Conservation (phyloP, 2,113 vertebrate species). For the Isurus oxyrinchus region DNA sequence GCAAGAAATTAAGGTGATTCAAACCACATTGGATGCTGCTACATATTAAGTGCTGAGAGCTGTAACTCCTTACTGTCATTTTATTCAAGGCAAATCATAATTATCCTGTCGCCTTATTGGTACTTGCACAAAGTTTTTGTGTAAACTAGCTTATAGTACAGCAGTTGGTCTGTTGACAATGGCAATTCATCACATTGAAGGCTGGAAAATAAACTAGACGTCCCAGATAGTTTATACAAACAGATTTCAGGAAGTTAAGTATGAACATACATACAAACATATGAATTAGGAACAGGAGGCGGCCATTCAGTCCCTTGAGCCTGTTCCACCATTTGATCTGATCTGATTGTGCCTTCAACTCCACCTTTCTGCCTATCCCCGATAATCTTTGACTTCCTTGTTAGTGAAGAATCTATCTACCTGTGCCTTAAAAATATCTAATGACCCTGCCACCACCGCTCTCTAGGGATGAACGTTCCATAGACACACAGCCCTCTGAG, state of each 20-base stretch:
- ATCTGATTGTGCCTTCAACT: too few species aligned
- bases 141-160: not conserved
- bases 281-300: too few species aligned
- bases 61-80: not conserved
- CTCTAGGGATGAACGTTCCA: too few species aligned
- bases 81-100: slow-evolving; percentile 33
- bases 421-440: too few species aligned
- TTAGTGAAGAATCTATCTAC: too few species aligned
- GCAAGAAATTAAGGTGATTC: slow-evolving; percentile 34
- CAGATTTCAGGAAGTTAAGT: not conserved
- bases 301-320: too few species aligned
- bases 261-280: too few species aligned
- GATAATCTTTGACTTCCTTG: too few species aligned
- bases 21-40: slow-evolving; percentile 27
- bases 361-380: too few species aligned
- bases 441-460: too few species aligned
- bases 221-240: not conserved
- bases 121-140: not conserved
- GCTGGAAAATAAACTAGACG: not conserved
- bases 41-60: slow-evolving; percentile 20
- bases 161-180: not conserved
- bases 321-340: too few species aligned
- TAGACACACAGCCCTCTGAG: too few species aligned
- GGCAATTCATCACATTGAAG: not conserved
- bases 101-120: not conserved